These are phyloP conservation scores for Ciconia stormi DNA, from an alignment of 2,113 vertebrate species.

Conservation along the genomic window DNA sequence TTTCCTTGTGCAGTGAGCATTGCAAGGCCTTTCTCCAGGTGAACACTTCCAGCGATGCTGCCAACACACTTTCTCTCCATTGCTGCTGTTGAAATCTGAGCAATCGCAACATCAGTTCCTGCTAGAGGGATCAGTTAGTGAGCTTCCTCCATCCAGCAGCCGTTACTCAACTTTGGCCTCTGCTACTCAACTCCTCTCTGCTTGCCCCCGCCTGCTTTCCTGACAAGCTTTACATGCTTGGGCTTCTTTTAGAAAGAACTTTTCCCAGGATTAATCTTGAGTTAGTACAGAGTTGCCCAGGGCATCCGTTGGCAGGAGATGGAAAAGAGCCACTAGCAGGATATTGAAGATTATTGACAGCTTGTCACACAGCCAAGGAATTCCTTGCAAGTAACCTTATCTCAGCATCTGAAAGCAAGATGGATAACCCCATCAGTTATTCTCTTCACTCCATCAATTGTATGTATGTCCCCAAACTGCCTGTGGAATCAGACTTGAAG, in stretches of 20 bases:
- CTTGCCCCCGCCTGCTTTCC: neutral
- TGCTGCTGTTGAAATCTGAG: neutral
- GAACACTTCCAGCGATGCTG: neutral
- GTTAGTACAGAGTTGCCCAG: neutral
- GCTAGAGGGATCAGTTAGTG: neutral
- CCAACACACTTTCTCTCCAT: neutral
- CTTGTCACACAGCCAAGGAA: neutral
- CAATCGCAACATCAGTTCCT: accelerated
- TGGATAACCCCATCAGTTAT: neutral
- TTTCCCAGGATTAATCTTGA: neutral
- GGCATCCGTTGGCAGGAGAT: neutral
- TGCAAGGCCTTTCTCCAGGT: neutral
- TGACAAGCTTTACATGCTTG: neutral
- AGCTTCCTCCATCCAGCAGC: neutral
- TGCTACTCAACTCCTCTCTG: neutral
- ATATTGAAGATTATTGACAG: neutral
- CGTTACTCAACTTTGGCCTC: neutral
- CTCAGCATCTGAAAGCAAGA: neutral
- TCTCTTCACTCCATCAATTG: neutral
- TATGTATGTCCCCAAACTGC: neutral
- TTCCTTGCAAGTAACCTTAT: neutral
- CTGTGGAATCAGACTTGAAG: neutral
- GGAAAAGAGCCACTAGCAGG: neutral
- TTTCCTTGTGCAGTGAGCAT: neutral
- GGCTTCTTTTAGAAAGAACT: neutral